Evolutionary conservation across 2,113 vertebrate species (phyloP).

Genomic region (Smithornis capensis): DNA sequence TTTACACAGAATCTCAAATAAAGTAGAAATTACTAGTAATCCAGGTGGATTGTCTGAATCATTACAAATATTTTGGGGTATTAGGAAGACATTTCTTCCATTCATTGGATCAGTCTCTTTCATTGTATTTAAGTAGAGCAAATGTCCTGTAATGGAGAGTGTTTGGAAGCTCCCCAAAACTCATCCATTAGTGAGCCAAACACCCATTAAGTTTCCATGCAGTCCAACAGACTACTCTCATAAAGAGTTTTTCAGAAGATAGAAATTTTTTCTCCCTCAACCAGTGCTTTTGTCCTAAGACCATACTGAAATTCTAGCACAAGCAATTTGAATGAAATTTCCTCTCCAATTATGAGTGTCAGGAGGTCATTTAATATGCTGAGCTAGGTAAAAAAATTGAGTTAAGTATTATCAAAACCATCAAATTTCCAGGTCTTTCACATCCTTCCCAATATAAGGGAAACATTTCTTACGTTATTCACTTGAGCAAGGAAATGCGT

Average conservation of each 20-base stretch:
- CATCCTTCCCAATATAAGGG: neutral
- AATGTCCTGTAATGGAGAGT: neutral
- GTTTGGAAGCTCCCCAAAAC: neutral
- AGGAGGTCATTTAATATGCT: neutral
- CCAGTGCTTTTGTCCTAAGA: neutral
- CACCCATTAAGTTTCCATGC: neutral
- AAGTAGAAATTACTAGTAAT: neutral
- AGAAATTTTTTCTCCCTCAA: neutral
- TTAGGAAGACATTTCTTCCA: neutral
- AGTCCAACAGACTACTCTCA: neutral
- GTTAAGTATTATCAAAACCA: neutral
- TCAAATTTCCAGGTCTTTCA: neutral
- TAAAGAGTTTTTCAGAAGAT: neutral
- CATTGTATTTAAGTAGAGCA: neutral
- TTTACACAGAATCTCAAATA: neutral
- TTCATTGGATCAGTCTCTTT: neutral
- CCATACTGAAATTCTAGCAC: neutral
- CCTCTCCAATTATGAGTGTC: neutral
- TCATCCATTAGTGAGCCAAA: neutral
- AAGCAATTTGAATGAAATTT: slow-evolving; percentile 31
- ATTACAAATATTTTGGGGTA: neutral
- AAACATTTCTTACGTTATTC: neutral
- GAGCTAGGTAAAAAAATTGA: neutral
- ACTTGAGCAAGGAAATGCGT: neutral
- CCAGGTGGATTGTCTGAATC: neutral